Base-by-base conservation (phyloP, 2,888 invertebrate species). In the Chorisops tibialis region DNA sequence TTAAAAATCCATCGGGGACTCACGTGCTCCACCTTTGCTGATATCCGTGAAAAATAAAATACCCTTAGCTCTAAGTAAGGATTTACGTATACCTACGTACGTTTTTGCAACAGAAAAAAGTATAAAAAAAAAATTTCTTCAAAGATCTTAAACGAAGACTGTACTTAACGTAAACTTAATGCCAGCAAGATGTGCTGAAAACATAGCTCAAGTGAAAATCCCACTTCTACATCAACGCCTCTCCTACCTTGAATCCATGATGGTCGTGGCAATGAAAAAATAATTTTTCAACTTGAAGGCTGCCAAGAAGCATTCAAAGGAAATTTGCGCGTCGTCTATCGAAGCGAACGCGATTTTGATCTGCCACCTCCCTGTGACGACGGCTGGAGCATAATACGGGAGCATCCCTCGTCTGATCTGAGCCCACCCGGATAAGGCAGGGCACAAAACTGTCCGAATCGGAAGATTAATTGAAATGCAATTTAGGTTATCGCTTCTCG, bases 381-480 rank as follows among this genome's bases (percentile, higher is more conserved):
- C 30, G 30, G 30, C 30, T 51, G 39, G 39, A 51, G 37, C 4
- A 51, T 51, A n/a, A n/a, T n/a, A n/a, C n/a, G 51, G 9, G 38
- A 38, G n/a, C 38, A 38, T 30, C 9, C 30, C 30, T 30, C n/a
- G n/a, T n/a, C 7, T 30, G 38, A 38, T 14, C n/a, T n/a, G n/a
- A n/a, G n/a, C n/a, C n/a, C n/a, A 14, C 19, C 38, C 19, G 19
- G 12, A 30, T 14, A 12, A 9, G 48, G n/a, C 24, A n/a, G 35
- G 35, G 14, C 11, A 50, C 14, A 19, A 18, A 51, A 51, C 38
- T 51, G 51, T 51, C 51, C 19, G n/a, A 19, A 38, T 51, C 37
- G 51, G 18, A 38, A 51, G 51, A 51, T 51, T 51, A 51, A 51
- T 51, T 51, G 51, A 51, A 51, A 51, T 51, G 51, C 51, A 51